A percentile compares a stretch with the other conserved stretches of the same genome.
Conservation (phyloP, 2,113 vertebrate genomes). For the Mormyrus lacerda region DNA sequence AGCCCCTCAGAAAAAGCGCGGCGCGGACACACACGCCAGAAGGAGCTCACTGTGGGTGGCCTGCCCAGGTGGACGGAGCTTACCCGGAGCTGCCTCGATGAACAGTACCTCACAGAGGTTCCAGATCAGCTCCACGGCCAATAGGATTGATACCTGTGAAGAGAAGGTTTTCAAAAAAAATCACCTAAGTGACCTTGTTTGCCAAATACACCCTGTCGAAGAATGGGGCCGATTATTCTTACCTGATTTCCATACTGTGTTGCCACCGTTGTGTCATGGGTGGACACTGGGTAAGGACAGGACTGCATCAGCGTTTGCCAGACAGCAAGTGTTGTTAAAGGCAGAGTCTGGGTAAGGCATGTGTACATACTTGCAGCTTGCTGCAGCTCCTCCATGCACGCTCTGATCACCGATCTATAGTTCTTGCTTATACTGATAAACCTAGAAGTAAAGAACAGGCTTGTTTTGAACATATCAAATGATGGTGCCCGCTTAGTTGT, state of each 20-base stretch:
- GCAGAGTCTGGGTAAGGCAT: too few species aligned
- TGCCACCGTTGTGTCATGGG: constrained; percentile 56
- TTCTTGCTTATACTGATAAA: constrained; percentile 93
- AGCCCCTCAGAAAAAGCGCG: neutral
- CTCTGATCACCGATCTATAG: constrained; percentile 89
- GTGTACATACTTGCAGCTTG: constrained; percentile 66
- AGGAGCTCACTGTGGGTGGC: neutral
- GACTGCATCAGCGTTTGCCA: neutral
- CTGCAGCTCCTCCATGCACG: constrained; percentile 92
- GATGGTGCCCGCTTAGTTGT: neutral
- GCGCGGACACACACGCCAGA: neutral
- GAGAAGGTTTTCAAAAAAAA: neutral
- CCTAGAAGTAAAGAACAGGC: constrained; percentile 47
- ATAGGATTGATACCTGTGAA: constrained; percentile 79
- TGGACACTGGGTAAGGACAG: constrained; percentile 61
- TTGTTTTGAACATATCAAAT: neutral
- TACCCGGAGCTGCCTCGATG: constrained; percentile 86
- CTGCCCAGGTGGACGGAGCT: neutral
- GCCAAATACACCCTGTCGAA: neutral
- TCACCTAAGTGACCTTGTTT: neutral
- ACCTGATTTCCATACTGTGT: constrained; percentile 80
- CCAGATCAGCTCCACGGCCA: constrained; percentile 94
- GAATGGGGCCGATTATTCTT: constrained; percentile 18
- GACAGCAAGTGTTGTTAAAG: neutral
- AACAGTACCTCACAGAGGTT: constrained; percentile 96